Percentiles rank a stretch among this genome's conserved stretches.
These are phyloP conservation scores for Actenoides hombroni DNA, from an alignment of 2,113 vertebrate genomes.

Conservation along the genomic window DNA sequence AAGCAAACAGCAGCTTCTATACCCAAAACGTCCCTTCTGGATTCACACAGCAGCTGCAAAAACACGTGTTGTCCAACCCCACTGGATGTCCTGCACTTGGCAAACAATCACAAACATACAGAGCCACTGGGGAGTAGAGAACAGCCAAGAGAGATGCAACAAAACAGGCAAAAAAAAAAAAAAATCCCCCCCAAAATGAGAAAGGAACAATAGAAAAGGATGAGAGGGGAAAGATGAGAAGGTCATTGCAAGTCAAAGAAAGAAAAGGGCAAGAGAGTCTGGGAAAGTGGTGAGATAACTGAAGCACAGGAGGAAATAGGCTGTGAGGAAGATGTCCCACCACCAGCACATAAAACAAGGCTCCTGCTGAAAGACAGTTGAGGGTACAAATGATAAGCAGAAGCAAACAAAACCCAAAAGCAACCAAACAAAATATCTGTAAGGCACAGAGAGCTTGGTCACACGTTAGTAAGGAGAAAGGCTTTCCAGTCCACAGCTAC, in stretches of 20 bases:
- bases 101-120: neutral
- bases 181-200: no score
- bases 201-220: neutral
- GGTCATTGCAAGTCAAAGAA: neutral
- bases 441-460: neutral
- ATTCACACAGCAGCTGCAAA: slow-evolving; percentile 32
- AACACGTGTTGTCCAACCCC: neutral
- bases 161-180: neutral
- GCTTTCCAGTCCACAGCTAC: neutral
- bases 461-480: neutral
- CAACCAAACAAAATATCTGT: neutral
- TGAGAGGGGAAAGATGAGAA: neutral
- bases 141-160: neutral
- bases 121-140: neutral
- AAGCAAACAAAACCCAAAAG: neutral
- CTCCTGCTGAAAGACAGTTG: neutral
- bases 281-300: neutral
- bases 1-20: neutral
- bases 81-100: neutral
- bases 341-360: neutral
- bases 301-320: neutral
- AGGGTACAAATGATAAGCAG: neutral
- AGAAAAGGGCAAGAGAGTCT: neutral
- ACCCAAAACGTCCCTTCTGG: neutral
- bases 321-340: neutral